Percentiles rank a stretch among this genome's conserved stretches.
phyloP scores from a whole-genome alignment of 1,140 invertebrate species.

The Bombus pascuorum region DNA sequence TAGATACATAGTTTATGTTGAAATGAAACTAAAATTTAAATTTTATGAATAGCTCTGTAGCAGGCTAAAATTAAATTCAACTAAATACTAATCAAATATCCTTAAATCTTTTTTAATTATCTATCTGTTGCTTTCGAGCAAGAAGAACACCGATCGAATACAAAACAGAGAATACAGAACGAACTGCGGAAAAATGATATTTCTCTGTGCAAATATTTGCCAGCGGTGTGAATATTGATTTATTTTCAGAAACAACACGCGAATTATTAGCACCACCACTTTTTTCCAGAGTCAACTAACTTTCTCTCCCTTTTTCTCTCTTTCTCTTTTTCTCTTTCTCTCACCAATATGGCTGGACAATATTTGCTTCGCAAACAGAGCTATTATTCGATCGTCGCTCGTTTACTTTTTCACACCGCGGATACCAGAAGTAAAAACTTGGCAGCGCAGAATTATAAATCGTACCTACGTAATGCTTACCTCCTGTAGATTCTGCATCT shows the following conservation, averaged over 20 bases:
- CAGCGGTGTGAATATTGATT: conserved; percentile 15
- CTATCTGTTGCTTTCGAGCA: background rate
- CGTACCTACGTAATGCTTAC: conserved; percentile 58
- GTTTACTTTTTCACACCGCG: background rate
- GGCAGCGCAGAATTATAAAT: background rate
- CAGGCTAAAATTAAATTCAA: too few relatives aligned
- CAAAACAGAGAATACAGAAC: background rate
- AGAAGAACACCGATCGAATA: background rate
- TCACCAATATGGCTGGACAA: background rate
- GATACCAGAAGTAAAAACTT: background rate
- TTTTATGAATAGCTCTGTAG: too few relatives aligned
- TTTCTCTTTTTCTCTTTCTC: background rate
- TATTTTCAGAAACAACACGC: conserved; percentile 39
- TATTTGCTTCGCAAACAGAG: conserved; percentile 23
- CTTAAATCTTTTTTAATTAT: background rate
- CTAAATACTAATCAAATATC: too few relatives aligned
- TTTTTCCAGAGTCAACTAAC: background rate
- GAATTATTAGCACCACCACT: background rate
- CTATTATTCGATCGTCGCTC: background rate
- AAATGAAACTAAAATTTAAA: too few relatives aligned
- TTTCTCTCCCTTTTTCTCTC: too few relatives aligned
- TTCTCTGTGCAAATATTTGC: conserved; percentile 29
- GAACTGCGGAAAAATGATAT: background rate
- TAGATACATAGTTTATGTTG: too few relatives aligned
- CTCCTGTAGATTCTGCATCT: conserved; percentile 83